Evolutionary conservation across 2,797 vertebrate genomes (phyloP), one percentile per base, ranked within the genome.

Genomic region (Darevskia nairensis): DNA sequence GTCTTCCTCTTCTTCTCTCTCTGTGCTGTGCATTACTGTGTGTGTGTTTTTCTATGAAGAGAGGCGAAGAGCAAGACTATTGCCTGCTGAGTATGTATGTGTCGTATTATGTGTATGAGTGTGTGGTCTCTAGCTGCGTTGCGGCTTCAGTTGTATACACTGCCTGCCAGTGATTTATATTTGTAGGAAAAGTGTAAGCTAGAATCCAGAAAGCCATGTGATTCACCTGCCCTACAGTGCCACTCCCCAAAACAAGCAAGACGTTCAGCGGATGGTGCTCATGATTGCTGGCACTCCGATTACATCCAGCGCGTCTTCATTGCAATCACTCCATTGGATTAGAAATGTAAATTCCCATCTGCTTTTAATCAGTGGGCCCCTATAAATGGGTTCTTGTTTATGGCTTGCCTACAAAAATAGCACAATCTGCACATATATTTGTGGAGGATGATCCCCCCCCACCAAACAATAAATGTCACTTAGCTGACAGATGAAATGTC

Each of bases 271-370:
- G n/a, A 29, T 72, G 69, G n/a, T 74, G n/a, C 19, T 84, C 46
- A 50, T 72, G 25, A 72, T 86, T 72, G 77, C 46, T 80, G 72
- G 15, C 8, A 68, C 78, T 79, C 32, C 66, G 55, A 19, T 71
- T 84, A 59, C 21, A 84, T 59, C 5, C 85, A 80, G 8, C 10
- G 4, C 41, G 32, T 25, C 46, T 29, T 80, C 68, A 80, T 21
- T 86, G 35, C 55, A 72, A 80, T 86, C 69, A 72, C 74, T 74
- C 39, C 29, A 59, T 87, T 80, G 44, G 13, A 87, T 81, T 87
- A 87, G 78, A 81, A 72, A 86, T 86, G 68, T 86, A 86, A 86
- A 86, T 86, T 86, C 25, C 78, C 68, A 74, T 81, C 68, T 87
- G 68, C 69, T 87, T 87, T 59, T 61, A 72, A 86, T 72, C 76